These are phyloP conservation scores for Thysanoteuthis rhombus DNA, from an alignment of 2,888 invertebrate species.

Conservation along the genomic window DNA sequence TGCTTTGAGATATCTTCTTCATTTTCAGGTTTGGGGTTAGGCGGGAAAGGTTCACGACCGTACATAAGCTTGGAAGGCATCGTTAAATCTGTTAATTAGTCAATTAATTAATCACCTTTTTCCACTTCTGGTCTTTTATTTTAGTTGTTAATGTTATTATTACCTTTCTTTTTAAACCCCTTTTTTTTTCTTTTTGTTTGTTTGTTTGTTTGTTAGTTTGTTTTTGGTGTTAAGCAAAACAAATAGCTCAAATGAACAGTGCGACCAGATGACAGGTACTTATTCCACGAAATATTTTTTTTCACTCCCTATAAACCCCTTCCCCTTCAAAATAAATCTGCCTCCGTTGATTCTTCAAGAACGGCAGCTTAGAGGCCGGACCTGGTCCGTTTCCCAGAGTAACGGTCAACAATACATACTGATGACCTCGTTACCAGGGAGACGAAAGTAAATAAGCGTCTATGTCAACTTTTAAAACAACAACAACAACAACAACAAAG, in stretches of 20 bases:
- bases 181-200: neutral
- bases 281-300: neutral
- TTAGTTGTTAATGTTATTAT: neutral
- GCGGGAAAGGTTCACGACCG: conserved; percentile 60
- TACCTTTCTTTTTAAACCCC: neutral
- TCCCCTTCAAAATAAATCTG: neutral
- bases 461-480: conserved; percentile 35
- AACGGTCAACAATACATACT: conserved; percentile 12
- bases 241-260: neutral
- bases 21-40: conserved; percentile 59
- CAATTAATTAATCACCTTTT: neutral
- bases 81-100: neutral
- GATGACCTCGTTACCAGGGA: neutral
- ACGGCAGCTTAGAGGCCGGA: neutral
- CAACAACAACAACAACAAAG: neutral
- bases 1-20: conserved; percentile 54
- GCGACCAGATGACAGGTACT: neutral
- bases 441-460: conserved; percentile 22
- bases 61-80: conserved; percentile 44
- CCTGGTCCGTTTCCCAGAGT: neutral
- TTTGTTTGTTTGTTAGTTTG: neutral
- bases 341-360: neutral
- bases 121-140: neutral
- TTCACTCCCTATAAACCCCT: neutral
- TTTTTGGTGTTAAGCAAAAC: neutral